Evolutionary conservation across 2,797 vertebrate species (phyloP).

Genomic region (Tragopan temminckii): DNA sequence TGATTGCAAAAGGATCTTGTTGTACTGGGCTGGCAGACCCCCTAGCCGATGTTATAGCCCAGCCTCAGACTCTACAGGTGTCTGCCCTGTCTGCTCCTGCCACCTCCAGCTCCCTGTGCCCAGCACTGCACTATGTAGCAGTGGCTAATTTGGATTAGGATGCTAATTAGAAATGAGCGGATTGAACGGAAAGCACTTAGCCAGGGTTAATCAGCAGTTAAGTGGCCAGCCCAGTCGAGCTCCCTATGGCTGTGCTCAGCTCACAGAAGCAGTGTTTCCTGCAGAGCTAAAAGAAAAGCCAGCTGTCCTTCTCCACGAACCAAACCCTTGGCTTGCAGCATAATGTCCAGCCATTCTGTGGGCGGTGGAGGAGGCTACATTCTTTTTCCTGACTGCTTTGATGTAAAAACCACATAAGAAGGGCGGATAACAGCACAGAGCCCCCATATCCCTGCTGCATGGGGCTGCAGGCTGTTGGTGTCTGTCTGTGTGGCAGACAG

Average conservation of each 20-base stretch:
- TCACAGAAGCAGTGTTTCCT: fast-evolving
- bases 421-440: not conserved
- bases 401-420: not conserved
- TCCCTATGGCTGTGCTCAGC: not conserved
- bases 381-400: not conserved
- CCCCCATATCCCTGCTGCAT: not conserved
- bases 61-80: not conserved
- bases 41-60: not conserved
- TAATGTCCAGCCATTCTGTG: fast-evolving
- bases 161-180: constrained; percentile 70
- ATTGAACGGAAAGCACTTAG: constrained; percentile 56
- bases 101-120: not conserved
- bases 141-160: constrained; percentile 70
- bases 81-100: not conserved
- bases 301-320: not conserved
- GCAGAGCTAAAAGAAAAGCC: not conserved
- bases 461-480: not conserved
- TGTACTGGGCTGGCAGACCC: not conserved
- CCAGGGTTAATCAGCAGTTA: constrained; percentile 71
- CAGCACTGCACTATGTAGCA: not conserved
- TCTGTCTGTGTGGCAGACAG: not conserved
- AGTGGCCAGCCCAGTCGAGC: constrained; percentile 32
- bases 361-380: not conserved
- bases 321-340: not conserved
- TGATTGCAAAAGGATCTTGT: not conserved